These are phyloP conservation scores for Diarsia mendica DNA, from an alignment of 2,888 invertebrate species.

Conservation along the genomic window DNA sequence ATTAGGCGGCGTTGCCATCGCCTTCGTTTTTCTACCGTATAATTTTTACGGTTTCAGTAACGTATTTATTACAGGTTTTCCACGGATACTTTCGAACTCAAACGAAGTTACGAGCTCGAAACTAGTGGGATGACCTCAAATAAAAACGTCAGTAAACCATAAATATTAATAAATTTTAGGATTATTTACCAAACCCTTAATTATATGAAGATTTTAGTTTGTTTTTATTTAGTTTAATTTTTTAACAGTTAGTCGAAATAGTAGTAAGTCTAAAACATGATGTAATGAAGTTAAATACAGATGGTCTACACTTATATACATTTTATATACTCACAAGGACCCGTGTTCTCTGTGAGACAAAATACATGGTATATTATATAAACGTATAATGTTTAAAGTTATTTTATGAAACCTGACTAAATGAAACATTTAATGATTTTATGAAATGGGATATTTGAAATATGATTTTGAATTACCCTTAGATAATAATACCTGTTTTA, in stretches of 20 bases:
- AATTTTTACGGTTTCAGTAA: not conserved
- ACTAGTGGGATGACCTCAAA: not conserved
- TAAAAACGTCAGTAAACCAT: not conserved
- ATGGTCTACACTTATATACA: conserved; percentile 69
- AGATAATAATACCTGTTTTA: not conserved
- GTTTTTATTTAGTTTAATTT: not conserved
- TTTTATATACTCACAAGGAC: conserved; percentile 87
- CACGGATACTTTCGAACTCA: not conserved
- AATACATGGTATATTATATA: conserved; percentile 78
- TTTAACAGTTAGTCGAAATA: conserved; percentile 9
- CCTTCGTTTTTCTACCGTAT: not conserved
- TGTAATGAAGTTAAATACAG: conserved; percentile 69
- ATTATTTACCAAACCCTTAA: conserved; percentile 37
- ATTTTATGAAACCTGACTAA: conserved; percentile 11
- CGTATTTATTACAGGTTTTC: not conserved
- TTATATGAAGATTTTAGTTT: conserved; percentile 23
- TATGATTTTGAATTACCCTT: not conserved
- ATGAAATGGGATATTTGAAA: not conserved
- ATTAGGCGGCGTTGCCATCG: not conserved
- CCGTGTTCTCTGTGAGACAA: conserved; percentile 88
- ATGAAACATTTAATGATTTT: conserved; percentile 28
- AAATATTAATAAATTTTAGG: not conserved
- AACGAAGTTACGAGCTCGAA: not conserved
- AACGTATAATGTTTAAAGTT: conserved; percentile 50
- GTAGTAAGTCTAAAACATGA: conserved; percentile 33